Evolutionary conservation across 2,888 invertebrate genomes (phyloP), one percentile per base, ranked within the genome.

Genomic region (Cactoblastis cactorum): DNA sequence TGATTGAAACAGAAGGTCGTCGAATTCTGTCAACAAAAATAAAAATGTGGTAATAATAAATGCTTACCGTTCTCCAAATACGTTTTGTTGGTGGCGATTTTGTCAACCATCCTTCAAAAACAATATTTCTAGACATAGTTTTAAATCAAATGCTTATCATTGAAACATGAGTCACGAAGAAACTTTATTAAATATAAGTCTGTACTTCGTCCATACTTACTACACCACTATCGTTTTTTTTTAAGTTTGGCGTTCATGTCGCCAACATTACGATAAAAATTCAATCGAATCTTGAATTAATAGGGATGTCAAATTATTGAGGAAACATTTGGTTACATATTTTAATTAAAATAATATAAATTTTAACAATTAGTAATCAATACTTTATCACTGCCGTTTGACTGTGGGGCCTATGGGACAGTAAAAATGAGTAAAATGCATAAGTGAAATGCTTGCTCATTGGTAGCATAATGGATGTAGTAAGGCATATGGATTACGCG

Each of bases 21-120:
- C 66, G 66, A 59, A 62, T 64, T 67, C 62, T 77, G 78, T 79
- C 77, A 83, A 83, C 80, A 82, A 81, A 77, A 69, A 62, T 67
- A 67, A 59, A 52, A 53, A 41, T 49, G 28, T 47, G 33, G 50
- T 28, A 34, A 50, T 46, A 52, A 70, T 61, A 63, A 53, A 67
- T 56, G 55, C 96, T 94, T 92, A 98, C 98, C 85, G 97, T 97
- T 92, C 96, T 93, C 94, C 96, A 97, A 76, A 97, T 94, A 67
- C 95, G 92, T 90, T 96, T 97, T 53, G 95, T 94, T 54, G 98
- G 98, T 65, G 98, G 98, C 53, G 98, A 98, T 91, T 98, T 98
- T 55, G 95, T 97, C 69, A 98, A 91, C 97, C 97, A 98, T 58
- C 98, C 98, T 87, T 96, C 96, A 77, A 95, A 94, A 62, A 96